Conservation (phyloP, 2,113 vertebrate genomes). For the Poecilia latipinna region DNA sequence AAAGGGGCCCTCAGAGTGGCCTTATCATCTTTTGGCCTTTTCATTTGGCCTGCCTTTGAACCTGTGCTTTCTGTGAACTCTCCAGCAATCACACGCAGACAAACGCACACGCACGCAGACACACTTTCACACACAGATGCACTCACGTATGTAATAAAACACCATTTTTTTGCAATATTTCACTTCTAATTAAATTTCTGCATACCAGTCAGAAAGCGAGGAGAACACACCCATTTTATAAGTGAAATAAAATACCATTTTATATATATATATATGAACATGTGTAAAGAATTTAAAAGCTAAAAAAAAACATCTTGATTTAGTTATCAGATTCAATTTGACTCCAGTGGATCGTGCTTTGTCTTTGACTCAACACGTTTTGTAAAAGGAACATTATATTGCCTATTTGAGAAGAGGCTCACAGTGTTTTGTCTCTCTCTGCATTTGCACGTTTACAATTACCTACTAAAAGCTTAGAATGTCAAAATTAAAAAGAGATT, state of each 20-base stretch:
- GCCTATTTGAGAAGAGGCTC: too few species aligned
- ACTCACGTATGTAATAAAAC: slow-evolving; percentile 55
- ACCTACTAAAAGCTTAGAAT: too few species aligned
- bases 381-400: too few species aligned
- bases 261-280: not conserved
- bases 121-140: slow-evolving; percentile 38
- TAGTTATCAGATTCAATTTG: not conserved
- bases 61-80: slow-evolving; percentile 61
- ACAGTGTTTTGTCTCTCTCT: too few species aligned
- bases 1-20: slow-evolving; percentile 73
- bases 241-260: slow-evolving; percentile 13
- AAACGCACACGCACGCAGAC: slow-evolving; percentile 34
- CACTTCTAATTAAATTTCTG: slow-evolving; percentile 38
- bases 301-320: not conserved
- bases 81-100: slow-evolving; percentile 39
- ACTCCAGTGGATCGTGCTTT: not conserved
- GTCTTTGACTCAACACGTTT: too few species aligned
- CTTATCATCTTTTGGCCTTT: slow-evolving; percentile 81
- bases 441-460: too few species aligned
- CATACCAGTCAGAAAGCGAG: not conserved
- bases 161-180: slow-evolving; percentile 55
- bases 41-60: slow-evolving; percentile 80
- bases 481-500: too few species aligned
- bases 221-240: slow-evolving; percentile 7
- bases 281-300: not conserved